Conservation (phyloP, 2,113 vertebrate genomes). For the Carlito syrichta region DNA sequence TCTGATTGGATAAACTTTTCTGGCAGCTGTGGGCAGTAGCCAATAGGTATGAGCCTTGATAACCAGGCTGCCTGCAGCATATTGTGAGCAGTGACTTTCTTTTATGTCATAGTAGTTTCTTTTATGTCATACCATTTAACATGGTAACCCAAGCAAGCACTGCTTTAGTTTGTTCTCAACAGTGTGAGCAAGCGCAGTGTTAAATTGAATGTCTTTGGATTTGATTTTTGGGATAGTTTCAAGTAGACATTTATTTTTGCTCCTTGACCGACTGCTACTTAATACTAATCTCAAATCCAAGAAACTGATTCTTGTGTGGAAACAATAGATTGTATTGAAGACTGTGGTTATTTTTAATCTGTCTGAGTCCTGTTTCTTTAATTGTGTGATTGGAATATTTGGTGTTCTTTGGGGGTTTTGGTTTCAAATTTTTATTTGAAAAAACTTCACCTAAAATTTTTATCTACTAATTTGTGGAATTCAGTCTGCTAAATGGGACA, state of each 20-base stretch:
- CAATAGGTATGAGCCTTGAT: background rate
- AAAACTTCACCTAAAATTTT: constrained; percentile 35
- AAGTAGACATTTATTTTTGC: constrained; percentile 34
- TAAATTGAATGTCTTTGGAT: constrained; percentile 48
- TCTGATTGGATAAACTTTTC: constrained; percentile 42
- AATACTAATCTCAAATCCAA: background rate
- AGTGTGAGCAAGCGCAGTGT: background rate
- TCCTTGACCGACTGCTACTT: constrained; percentile 21
- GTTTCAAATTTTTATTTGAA: constrained; percentile 34
- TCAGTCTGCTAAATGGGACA: background rate
- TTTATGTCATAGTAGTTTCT: constrained; percentile 52
- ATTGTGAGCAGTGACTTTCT: constrained; percentile 33
- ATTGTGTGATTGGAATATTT: constrained; percentile 48
- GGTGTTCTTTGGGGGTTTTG: background rate
- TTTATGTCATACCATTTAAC: too few species aligned
- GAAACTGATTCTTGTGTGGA: constrained; percentile 12
- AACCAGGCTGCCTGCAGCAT: background rate
- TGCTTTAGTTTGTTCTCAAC: constrained; percentile 51
- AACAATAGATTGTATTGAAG: constrained; percentile 36
- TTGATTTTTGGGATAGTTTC: constrained; percentile 62
- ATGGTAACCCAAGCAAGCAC: constrained; percentile 37
- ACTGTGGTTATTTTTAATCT: constrained; percentile 17
- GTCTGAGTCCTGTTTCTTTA: background rate
- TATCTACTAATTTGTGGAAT: background rate
- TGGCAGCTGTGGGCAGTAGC: constrained; percentile 2